phyloP scores from a whole-genome alignment of 1,140 invertebrate species.

The Apocrypta bakeri region DNA sequence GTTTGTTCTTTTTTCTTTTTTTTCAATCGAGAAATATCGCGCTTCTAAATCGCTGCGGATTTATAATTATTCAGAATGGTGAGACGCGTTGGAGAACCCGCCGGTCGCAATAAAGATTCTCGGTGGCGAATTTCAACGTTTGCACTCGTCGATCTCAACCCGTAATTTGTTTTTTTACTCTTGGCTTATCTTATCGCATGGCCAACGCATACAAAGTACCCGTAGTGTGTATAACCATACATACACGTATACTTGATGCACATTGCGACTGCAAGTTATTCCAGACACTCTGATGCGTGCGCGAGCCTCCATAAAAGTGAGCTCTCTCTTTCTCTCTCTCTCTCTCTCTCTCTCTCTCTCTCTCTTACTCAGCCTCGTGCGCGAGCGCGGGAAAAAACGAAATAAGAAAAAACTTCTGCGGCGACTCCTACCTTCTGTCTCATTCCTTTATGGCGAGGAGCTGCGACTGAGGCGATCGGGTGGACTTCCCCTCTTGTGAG shows the following conservation, averaged over 20 bases:
- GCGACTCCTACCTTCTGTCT: slow-evolving; percentile 39
- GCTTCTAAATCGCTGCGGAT: no score
- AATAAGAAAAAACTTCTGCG: neutral
- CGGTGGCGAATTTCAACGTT: slow-evolving; percentile 1
- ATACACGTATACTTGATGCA: neutral
- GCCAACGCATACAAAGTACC: slow-evolving; percentile 6
- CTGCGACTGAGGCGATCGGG: neutral
- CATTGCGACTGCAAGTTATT: no score
- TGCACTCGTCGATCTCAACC: neutral
- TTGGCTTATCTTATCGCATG: slow-evolving; percentile 28
- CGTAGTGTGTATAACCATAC: neutral
- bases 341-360: no score
- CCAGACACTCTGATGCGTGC: no score
- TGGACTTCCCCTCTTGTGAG: slow-evolving; percentile 4
- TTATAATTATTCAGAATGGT: no score
- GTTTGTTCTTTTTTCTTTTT: no score
- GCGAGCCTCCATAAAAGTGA: neutral
- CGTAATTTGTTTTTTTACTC: slow-evolving; percentile 37
- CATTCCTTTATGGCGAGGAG: slow-evolving; percentile 30
- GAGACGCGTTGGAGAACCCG: no score
- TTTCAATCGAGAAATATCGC: no score
- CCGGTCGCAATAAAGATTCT: neutral
- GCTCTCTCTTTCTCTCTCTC: no score
- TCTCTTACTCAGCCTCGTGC: no score
- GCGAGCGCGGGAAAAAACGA: neutral